Evolutionary conservation across 2,113 vertebrate genomes (phyloP).

Genomic region (Lepisosteus osseus): DNA sequence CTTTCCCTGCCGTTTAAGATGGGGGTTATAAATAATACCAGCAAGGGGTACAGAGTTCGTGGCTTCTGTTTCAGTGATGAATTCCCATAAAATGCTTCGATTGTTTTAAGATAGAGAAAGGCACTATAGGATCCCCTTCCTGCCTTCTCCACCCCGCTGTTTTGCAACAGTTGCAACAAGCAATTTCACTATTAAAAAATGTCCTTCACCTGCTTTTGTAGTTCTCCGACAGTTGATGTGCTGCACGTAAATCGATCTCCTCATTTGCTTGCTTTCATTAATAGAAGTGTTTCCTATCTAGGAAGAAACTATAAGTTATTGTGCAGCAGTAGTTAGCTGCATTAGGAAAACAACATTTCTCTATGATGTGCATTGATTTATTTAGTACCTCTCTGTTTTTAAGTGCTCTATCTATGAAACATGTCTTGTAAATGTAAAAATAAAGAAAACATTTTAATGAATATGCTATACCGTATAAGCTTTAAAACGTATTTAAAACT

Average conservation of each 20-base stretch:
- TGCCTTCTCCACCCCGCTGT: slow-evolving; percentile 75
- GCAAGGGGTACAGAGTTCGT: slow-evolving; percentile 78
- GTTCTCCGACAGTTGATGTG: slow-evolving; percentile 64
- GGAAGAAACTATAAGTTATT: neutral
- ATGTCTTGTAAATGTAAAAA: too few relatives aligned
- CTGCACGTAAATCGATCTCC: slow-evolving; percentile 41
- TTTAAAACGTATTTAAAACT: too few relatives aligned
- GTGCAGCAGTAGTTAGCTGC: too few relatives aligned
- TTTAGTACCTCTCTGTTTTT: too few relatives aligned
- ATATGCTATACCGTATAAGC: too few relatives aligned
- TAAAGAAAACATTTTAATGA: too few relatives aligned
- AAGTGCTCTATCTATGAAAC: too few relatives aligned
- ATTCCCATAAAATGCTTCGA: slow-evolving; percentile 82
- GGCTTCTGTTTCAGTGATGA: slow-evolving; percentile 78
- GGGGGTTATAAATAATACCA: slow-evolving; percentile 89
- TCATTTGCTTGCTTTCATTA: slow-evolving; percentile 39
- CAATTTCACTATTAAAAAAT: slow-evolving; percentile 80
- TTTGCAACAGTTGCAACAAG: slow-evolving; percentile 71
- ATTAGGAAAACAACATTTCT: too few relatives aligned
- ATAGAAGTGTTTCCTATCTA: neutral
- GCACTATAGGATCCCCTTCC: slow-evolving; percentile 79
- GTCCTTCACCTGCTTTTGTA: slow-evolving; percentile 71
- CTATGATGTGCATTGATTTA: too few relatives aligned
- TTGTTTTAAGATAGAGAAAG: slow-evolving; percentile 84
- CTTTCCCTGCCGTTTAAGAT: slow-evolving; percentile 84